Conservation (phyloP, 2,888 invertebrate species). For the Leptogaster cylindrica region DNA sequence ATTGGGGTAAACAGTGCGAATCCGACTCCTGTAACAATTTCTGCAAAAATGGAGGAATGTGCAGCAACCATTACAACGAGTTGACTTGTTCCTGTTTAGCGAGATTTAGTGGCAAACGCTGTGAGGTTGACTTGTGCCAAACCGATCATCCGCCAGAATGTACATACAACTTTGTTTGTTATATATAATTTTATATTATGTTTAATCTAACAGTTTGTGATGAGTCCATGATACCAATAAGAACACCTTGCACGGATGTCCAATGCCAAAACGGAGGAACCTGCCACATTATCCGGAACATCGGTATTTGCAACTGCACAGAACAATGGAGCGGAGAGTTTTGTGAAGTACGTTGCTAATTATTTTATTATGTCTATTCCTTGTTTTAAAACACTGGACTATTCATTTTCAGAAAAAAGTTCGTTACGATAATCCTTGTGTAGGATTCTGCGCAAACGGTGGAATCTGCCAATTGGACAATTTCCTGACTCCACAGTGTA, state of each 20-base stretch:
- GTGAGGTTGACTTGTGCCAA: slow-evolving; percentile 65
- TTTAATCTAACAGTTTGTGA: slow-evolving; percentile 54
- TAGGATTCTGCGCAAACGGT: slow-evolving; percentile 65
- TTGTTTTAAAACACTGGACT: not conserved
- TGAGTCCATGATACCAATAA: slow-evolving; percentile 53
- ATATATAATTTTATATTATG: not conserved
- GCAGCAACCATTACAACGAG: slow-evolving; percentile 48
- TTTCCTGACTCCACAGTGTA: slow-evolving; percentile 64
- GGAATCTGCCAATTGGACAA: slow-evolving; percentile 68
- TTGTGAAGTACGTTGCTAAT: slow-evolving; percentile 62
- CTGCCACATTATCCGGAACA: slow-evolving; percentile 63
- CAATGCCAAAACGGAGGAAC: slow-evolving; percentile 66
- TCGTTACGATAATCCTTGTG: slow-evolving; percentile 70
- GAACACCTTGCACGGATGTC: slow-evolving; percentile 59
- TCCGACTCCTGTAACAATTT: slow-evolving; percentile 66
- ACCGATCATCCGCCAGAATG: slow-evolving; percentile 58
- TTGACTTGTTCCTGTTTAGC: slow-evolving; percentile 62
- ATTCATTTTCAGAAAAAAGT: slow-evolving; percentile 61
- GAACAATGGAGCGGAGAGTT: slow-evolving; percentile 65
- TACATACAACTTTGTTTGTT: slow-evolving; percentile 42
- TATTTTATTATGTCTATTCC: not conserved
- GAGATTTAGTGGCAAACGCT: slow-evolving; percentile 62
- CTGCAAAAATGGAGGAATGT: slow-evolving; percentile 66
- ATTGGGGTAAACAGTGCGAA: slow-evolving; percentile 65
- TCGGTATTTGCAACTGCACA: slow-evolving; percentile 66